phyloP scores from a whole-genome alignment of 2,797 vertebrate species.

The Hephaestus fuliginosus region DNA sequence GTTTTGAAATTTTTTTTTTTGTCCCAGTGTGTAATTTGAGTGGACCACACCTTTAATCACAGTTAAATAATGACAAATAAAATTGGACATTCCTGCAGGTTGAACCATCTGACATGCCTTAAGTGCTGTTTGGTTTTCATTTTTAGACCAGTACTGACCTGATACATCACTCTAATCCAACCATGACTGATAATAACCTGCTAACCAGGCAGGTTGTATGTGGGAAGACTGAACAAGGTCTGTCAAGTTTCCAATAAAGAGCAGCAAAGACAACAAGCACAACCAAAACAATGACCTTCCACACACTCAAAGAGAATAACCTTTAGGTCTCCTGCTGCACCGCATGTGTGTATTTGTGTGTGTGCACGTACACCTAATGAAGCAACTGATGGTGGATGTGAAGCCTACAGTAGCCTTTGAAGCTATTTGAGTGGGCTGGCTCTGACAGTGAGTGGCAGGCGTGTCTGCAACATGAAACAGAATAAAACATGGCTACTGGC shows the following conservation, averaged over 20 bases:
- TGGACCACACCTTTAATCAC: background rate
- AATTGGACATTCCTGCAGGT: background rate
- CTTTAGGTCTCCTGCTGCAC: conserved; percentile 55
- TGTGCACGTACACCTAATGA: conserved; percentile 66
- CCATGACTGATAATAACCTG: background rate
- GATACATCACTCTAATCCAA: background rate
- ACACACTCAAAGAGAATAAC: conserved; percentile 41
- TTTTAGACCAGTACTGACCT: background rate
- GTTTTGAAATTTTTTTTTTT: no score
- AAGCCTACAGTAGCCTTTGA: conserved; percentile 78
- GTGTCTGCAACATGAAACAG: conserved; percentile 85
- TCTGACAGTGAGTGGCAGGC: conserved; percentile 86
- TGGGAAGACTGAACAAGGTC: background rate
- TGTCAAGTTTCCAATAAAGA: conserved; percentile 30
- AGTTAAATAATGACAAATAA: background rate
- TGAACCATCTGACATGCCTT: background rate
- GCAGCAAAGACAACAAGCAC: conserved; percentile 22
- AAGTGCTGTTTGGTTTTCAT: background rate
- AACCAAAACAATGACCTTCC: conserved; percentile 67
- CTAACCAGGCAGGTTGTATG: no score
- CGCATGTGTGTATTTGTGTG: conserved; percentile 34
- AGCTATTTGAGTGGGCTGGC: conserved; percentile 76
- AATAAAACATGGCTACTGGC: conserved; percentile 85
- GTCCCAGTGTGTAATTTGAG: background rate
- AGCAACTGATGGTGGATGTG: conserved; percentile 62